A percentile compares a stretch with the other conserved stretches of the same genome.
Conservation (phyloP, 2,113 vertebrate genomes). For the Phoenicopterus ruber region DNA sequence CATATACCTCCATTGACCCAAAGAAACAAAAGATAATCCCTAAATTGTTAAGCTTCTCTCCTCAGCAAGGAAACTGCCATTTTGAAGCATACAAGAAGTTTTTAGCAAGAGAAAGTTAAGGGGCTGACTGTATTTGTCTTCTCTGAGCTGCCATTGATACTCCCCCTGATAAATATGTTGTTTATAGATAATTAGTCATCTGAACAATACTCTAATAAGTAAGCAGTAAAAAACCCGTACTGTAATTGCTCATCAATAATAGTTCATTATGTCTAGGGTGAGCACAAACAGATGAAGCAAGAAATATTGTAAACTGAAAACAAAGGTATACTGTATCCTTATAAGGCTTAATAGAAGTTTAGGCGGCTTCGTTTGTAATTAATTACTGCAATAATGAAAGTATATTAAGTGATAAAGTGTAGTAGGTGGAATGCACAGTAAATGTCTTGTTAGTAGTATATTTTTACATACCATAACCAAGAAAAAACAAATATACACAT, state of each 20-base stretch:
- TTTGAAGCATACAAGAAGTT: not conserved
- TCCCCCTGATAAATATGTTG: not conserved
- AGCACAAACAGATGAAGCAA: not conserved
- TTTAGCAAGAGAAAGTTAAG: not conserved
- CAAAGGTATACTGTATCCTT: not conserved
- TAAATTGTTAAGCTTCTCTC: not conserved
- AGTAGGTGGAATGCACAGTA: not conserved
- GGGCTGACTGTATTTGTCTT: not conserved
- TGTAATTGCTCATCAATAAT: not conserved
- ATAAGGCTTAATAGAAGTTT: not conserved
- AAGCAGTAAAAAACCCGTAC: not conserved
- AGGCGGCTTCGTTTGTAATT: not conserved
- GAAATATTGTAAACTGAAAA: not conserved
- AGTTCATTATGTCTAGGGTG: not conserved
- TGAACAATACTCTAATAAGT: not conserved
- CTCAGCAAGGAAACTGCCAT: not conserved
- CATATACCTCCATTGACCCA: not conserved
- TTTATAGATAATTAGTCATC: slow-evolving; percentile 1
- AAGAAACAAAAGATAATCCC: not conserved
- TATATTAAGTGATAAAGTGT: not conserved
- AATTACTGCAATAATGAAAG: not conserved
- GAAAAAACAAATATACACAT: not conserved
- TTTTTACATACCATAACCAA: not conserved
- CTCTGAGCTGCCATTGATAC: not conserved
- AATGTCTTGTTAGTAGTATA: not conserved